These are phyloP conservation scores for Bombus confusus DNA, from an alignment of 1,140 invertebrate species.

Conservation along the genomic window DNA sequence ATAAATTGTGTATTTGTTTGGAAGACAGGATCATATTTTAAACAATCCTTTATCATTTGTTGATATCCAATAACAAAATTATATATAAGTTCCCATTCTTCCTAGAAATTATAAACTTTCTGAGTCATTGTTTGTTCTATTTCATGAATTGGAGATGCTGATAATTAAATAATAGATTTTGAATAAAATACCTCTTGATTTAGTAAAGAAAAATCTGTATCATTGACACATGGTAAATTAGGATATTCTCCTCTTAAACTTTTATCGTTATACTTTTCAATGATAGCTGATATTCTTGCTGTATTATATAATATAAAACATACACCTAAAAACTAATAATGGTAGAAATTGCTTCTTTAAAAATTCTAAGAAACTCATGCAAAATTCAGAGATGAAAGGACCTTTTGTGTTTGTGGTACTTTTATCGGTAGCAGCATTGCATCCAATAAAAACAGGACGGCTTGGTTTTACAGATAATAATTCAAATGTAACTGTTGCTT, in stretches of 20 bases:
- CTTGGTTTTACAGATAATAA: constrained; percentile 85
- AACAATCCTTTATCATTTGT: constrained; percentile 82
- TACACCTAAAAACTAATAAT: constrained; percentile 82
- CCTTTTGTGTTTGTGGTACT: constrained; percentile 72
- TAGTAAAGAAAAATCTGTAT: constrained; percentile 85
- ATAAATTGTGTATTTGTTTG: constrained; percentile 85
- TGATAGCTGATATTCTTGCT: constrained; percentile 85
- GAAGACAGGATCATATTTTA: constrained; percentile 80
- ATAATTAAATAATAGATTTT: background rate
- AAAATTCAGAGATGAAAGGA: constrained; percentile 34
- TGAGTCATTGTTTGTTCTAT: background rate
- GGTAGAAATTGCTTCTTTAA: constrained; percentile 12
- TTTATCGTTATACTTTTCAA: constrained; percentile 84
- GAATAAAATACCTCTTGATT: constrained; percentile 83
- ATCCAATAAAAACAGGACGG: constrained; percentile 79
- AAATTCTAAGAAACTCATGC: background rate
- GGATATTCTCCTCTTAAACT: constrained; percentile 83
- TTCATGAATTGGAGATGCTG: background rate
- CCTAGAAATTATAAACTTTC: constrained; percentile 77
- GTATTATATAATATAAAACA: constrained; percentile 89
- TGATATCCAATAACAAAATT: constrained; percentile 86
- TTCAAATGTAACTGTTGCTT: constrained; percentile 85
- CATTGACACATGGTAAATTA: constrained; percentile 81
- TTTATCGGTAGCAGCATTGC: constrained; percentile 76
- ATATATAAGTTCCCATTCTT: constrained; percentile 88